Base-by-base conservation (phyloP, 2,797 vertebrate genomes). In the Enteromius anoplus region DNA sequence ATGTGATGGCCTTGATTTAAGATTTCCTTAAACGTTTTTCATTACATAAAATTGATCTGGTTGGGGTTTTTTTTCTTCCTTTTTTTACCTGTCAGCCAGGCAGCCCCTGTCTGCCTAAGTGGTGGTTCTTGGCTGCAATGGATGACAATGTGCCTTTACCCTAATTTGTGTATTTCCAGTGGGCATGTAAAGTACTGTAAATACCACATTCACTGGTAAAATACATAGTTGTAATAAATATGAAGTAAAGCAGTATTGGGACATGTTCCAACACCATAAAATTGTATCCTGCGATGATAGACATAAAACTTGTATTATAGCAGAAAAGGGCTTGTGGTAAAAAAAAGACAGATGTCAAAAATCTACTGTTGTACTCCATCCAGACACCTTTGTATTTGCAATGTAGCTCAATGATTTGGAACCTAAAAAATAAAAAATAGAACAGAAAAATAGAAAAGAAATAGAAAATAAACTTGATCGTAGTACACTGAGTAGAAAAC, bases 131-230 rank as follows among this genome's bases (percentile, higher is more conserved):
- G 68, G 40, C n/a, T 45, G 6, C 1, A 70, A 45, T 70, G 6
- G 42, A 12, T 12, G 40, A 70, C n/a, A 42, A 29, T 69, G 66
- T 69, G 66, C 21, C 66, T 69, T 42, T 5, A 69, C n/a, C 37
- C 21, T 45, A 70, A 70, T 70, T 45, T 69, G 66, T 69, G 42
- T 42, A 69, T 45, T 69, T 45, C n/a, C 37, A 45, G 12, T 69
- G 3, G n/a, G 5, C 40, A 70, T 70, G 21, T 42, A 69, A 68
- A 40, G 3, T n/a, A 40, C 34, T 34, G 34, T 5, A 34, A 4
- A 11, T 68, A 68, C 34, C 65, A 40, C 34, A 68, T 40, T 23
- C 68, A 70, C 40, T 69, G n/a, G 2, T 45, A 45, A 69, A 69
- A 69, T 69, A 23, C 37, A 23, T 69, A 69, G 21, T 42, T 42